Percentiles rank a stretch among this genome's conserved stretches.
phyloP scores from a whole-genome alignment of 2,113 vertebrate species.

The Pollimyrus isidori region DNA sequence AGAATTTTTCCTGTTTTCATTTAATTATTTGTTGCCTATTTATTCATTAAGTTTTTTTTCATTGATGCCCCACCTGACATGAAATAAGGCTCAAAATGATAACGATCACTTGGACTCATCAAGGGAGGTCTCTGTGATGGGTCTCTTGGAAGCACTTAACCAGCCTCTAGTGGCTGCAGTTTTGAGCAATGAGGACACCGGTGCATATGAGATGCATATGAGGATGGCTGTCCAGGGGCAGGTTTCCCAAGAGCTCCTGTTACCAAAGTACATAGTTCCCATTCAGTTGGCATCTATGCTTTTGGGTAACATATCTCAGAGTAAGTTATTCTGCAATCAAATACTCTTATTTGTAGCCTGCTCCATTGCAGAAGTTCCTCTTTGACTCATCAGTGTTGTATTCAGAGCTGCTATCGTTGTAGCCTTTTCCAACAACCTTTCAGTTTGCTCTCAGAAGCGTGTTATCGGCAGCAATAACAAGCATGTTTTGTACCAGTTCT shows the following conservation, averaged over 20 bases:
- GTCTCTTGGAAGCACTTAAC: not conserved
- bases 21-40: too few relatives aligned
- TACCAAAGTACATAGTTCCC: not conserved
- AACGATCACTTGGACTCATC: not conserved
- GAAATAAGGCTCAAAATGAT: not conserved
- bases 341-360: not conserved
- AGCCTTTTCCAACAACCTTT: too few relatives aligned
- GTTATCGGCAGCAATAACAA: too few relatives aligned
- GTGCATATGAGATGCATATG: not conserved
- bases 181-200: not conserved
- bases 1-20: not conserved
- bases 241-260: not conserved
- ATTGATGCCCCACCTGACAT: not conserved
- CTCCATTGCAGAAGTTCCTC: not conserved
- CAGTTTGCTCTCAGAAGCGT: too few relatives aligned
- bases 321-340: not conserved
- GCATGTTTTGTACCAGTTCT: too few relatives aligned
- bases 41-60: not conserved
- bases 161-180: not conserved
- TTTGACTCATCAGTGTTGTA: too few relatives aligned
- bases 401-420: too few relatives aligned
- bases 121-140: not conserved
- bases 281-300: not conserved
- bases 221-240: not conserved
- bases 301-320: not conserved